Evolutionary conservation across 1,140 invertebrate species (phyloP).

Genomic region (Drosophila repletoides): DNA sequence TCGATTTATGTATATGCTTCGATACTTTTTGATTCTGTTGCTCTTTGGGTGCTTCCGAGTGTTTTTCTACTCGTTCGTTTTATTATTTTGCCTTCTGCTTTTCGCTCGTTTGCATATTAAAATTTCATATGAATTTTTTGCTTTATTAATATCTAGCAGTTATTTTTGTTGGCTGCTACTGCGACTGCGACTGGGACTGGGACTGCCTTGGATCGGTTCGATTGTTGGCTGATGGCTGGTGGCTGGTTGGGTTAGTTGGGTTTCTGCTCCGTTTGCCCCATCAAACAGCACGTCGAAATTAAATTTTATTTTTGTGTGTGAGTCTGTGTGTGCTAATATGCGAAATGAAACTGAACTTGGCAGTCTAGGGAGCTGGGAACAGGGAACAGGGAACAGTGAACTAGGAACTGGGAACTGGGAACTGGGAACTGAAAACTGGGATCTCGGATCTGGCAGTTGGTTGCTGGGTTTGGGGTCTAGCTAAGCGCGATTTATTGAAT

Average conservation of each 20-base stretch:
- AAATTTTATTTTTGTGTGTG: conserved; percentile 63
- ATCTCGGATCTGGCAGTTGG: conserved; percentile 17
- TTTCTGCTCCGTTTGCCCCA: conserved; percentile 74
- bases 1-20: conserved; percentile 64
- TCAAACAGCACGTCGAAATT: conserved; percentile 73
- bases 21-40: conserved; percentile 56
- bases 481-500: conserved; percentile 76
- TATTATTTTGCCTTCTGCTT: conserved; percentile 54
- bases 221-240: too few relatives aligned
- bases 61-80: conserved; percentile 36
- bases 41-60: conserved; percentile 18
- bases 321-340: conserved; percentile 25
- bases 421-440: conserved; percentile 5
- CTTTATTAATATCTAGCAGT: conserved; percentile 78
- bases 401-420: neutral
- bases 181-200: conserved; percentile 1
- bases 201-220: conserved; percentile 30
- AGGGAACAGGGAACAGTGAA: neutral
- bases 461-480: conserved; percentile 46
- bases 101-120: conserved; percentile 76
- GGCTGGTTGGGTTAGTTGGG: conserved; percentile 48
- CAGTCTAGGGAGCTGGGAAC: neutral
- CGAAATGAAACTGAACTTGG: conserved; percentile 30
- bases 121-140: conserved; percentile 78
- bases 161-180: conserved; percentile 61